Evolutionary conservation across 2,888 invertebrate genomes (phyloP).

Genomic region (Melipona bicolor): DNA sequence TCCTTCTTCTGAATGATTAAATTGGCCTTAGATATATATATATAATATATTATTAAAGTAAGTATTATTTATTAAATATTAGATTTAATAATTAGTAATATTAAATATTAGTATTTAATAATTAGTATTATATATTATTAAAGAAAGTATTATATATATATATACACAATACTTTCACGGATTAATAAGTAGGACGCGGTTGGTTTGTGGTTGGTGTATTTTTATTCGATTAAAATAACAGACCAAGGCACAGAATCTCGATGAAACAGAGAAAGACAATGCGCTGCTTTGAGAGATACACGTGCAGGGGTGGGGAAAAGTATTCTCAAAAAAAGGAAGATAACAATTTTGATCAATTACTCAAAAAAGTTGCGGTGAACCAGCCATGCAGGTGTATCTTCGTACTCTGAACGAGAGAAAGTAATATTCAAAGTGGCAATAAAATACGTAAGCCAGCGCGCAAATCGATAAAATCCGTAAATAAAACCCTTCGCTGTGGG

Average conservation of each 20-base stretch:
- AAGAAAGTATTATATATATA: no score
- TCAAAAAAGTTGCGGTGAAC: slow-evolving; percentile 28
- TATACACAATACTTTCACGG: no score
- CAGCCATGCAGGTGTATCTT: slow-evolving; percentile 42
- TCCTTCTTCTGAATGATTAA: no score
- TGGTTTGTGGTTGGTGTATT: slow-evolving; percentile 44
- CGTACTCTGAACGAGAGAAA: slow-evolving; percentile 10
- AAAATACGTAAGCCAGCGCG: slow-evolving; percentile 38
- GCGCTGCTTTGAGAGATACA: slow-evolving; percentile 33
- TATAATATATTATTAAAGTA: no score
- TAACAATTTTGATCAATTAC: slow-evolving; percentile 33
- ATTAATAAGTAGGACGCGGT: background rate
- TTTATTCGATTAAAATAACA: slow-evolving; percentile 67
- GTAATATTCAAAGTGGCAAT: slow-evolving; percentile 26
- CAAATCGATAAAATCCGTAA: slow-evolving; percentile 48
- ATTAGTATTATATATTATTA: no score
- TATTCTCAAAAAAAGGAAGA: slow-evolving; percentile 12
- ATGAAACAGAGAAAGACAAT: slow-evolving; percentile 6
- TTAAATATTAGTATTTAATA: no score
- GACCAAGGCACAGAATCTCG: slow-evolving; percentile 44
- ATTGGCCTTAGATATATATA: no score
- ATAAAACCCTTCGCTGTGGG: background rate
- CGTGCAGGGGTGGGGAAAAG: slow-evolving; percentile 31
- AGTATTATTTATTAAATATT: no score
- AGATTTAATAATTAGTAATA: no score